These are phyloP conservation scores for Uria aalge DNA, from an alignment of 2,113 vertebrate species.

Conservation along the genomic window DNA sequence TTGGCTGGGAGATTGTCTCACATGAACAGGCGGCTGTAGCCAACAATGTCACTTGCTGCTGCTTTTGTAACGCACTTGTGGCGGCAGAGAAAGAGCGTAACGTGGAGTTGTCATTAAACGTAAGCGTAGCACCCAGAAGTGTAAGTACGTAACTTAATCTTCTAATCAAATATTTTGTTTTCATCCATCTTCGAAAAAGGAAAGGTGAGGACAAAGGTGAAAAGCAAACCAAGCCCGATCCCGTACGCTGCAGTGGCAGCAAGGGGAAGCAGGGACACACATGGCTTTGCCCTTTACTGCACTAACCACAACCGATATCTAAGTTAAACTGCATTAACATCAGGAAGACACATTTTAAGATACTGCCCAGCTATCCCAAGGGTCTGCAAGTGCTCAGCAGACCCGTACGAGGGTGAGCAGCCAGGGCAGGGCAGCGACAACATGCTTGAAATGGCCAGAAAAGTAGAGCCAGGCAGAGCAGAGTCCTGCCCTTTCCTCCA, in stretches of 20 bases:
- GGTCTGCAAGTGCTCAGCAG: neutral
- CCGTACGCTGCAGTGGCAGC: neutral
- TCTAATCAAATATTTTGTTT: neutral
- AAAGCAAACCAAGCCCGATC: neutral
- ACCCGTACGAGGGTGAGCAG: neutral
- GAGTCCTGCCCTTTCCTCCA: neutral
- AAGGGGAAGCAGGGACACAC: neutral
- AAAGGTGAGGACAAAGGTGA: neutral
- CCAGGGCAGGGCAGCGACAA: neutral
- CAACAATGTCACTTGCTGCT: neutral
- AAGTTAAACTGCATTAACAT: neutral
- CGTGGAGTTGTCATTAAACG: neutral
- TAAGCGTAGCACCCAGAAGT: neutral
- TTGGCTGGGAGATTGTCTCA: neutral
- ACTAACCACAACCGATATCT: neutral
- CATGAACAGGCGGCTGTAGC: neutral
- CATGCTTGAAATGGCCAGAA: neutral
- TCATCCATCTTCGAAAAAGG: neutral
- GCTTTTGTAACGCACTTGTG: neutral
- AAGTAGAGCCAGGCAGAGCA: neutral
- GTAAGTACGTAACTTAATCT: neutral
- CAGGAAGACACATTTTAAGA: neutral
- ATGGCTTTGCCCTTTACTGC: neutral
- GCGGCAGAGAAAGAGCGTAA: neutral
- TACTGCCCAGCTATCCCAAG: neutral